Evolutionary conservation across 2,113 vertebrate genomes (phyloP), one percentile per base, ranked within the genome.

Genomic region (Corydoras maculifer): DNA sequence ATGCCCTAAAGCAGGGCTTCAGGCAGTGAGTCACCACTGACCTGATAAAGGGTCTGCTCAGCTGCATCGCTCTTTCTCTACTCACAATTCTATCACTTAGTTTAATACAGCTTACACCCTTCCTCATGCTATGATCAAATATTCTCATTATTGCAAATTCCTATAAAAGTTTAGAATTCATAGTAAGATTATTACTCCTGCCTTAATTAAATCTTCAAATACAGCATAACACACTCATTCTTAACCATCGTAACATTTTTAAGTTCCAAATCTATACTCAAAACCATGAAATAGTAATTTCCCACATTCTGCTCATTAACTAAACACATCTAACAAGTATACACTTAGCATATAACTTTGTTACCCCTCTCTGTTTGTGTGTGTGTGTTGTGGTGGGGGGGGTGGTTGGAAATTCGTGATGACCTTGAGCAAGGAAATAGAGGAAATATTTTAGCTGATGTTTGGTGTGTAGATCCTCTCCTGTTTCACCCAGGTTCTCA

Each of bases 401-500:
- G 68, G 57, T 61, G 58, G 78, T 76, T 43, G 76, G 69, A 65
- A 76, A 70, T 76, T 70, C 72, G 75, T 78, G 53, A 57, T n/a
- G 54, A 57, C 54, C 54, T 57, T 57, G 54, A 57, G 54, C 12
- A n/a, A 15, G 6, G 12, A 7, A 15, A 7, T 3, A 3, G 13
- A 14, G 51, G 51, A 3, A n/a, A 15, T 57, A 15, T 57, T 68
- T 75, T 77, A 58, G 68, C 3, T 57, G 4, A 35, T 81, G 78
- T 80, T 78, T 79, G 78, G 68, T 59, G 73, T 75, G 71, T 66
- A 67, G 63, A 60, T 74, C 57, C 64, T 76, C 70, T 77, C 65
- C 2, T 54, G 65, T 77, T 81, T 75, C 77, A 76, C 48, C 64
- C 55, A 25, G 69, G 67, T 65, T 71, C 64, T 70, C 59, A 32